Conservation (phyloP, 1,140 invertebrate genomes). For the Brachionus koreanus region DNA sequence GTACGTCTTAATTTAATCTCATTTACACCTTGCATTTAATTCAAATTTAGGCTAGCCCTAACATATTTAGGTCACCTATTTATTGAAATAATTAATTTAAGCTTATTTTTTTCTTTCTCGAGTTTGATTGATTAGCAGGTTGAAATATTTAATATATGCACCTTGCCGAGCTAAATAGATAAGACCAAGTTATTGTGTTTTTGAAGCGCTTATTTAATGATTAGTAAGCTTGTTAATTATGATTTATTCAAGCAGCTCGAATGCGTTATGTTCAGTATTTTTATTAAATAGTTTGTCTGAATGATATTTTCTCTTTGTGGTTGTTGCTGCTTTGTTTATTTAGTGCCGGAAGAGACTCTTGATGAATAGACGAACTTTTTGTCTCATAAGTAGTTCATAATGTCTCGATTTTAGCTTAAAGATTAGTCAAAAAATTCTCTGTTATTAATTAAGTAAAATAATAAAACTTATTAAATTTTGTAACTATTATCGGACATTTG, state of each 20-base stretch:
- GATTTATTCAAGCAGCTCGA: no score
- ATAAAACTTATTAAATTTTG: not conserved
- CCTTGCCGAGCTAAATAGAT: not conserved
- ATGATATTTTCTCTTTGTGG: no score
- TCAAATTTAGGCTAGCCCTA: not conserved
- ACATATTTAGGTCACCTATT: not conserved
- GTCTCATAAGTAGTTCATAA: not conserved
- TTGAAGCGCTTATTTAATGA: no score
- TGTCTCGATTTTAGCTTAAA: not conserved
- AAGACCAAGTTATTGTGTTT: no score
- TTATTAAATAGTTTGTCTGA: no score
- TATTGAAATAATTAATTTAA: not conserved
- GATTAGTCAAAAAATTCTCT: not conserved
- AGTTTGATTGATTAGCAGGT: slow-evolving; percentile 4
- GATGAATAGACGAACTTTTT: not conserved
- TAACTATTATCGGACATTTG: not conserved
- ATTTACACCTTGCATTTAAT: not conserved
- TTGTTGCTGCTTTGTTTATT: no score
- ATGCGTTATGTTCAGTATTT: no score
- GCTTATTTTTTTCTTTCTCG: not conserved
- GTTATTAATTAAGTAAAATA: not conserved
- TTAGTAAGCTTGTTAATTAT: no score
- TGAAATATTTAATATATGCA: not conserved
- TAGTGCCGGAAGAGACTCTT: no score
- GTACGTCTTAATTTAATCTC: not conserved